These are phyloP conservation scores for Listronotus bonariensis DNA, from an alignment of 1,140 invertebrate species.

Conservation along the genomic window DNA sequence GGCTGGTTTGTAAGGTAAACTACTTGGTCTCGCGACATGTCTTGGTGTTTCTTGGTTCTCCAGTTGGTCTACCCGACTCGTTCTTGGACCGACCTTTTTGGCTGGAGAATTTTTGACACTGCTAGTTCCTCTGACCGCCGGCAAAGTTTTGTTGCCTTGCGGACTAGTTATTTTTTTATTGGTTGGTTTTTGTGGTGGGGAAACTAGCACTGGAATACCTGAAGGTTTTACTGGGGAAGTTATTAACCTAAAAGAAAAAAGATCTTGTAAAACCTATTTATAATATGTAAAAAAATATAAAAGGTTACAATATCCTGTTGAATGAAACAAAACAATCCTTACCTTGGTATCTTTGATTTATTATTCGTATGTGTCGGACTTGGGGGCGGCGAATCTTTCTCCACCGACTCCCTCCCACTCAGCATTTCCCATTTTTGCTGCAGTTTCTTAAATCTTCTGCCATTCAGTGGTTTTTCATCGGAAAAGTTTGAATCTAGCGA, in stretches of 20 bases:
- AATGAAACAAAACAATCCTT: background rate
- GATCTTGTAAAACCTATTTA: no score
- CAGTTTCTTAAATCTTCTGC: conserved; percentile 70
- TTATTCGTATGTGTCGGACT: conserved; percentile 57
- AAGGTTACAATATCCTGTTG: background rate
- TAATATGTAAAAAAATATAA: background rate
- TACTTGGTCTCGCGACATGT: conserved; percentile 62
- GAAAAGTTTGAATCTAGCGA: conserved; percentile 51
- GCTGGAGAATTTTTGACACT: conserved; percentile 35
- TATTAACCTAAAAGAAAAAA: conserved; percentile 59
- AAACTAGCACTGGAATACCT: conserved; percentile 49
- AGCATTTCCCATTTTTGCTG: conserved; percentile 88
- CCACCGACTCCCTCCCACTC: conserved; percentile 58
- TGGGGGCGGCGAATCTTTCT: conserved; percentile 53
- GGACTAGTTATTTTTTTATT: conserved; percentile 41
- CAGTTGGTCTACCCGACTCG: conserved; percentile 65
- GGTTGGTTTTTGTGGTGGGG: conserved; percentile 32
- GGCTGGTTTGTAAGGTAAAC: conserved; percentile 66
- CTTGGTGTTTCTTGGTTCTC: conserved; percentile 55
- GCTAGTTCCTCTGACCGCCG: background rate
- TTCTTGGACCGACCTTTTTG: conserved; percentile 47
- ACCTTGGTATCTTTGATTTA: conserved; percentile 70
- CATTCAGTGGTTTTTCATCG: conserved; percentile 55
- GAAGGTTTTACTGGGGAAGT: conserved; percentile 63
- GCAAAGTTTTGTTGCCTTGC: conserved; percentile 5